Base-by-base conservation (phyloP, 1,140 invertebrate species). In the Scaptomyza montana region DNA sequence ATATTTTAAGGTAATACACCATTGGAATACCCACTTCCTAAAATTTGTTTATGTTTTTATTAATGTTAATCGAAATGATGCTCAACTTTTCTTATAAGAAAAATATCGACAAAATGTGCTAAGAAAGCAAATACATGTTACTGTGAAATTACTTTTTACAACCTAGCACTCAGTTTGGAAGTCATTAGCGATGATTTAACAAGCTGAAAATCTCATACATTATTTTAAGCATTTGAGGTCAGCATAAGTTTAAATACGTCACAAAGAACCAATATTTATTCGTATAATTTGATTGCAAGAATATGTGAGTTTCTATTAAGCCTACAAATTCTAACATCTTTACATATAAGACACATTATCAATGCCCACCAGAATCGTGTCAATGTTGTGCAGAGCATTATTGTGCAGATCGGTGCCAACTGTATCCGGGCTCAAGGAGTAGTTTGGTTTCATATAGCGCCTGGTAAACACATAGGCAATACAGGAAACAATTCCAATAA, bases 321-420 rank as follows among this genome's bases (percentile, higher is more conserved):
- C 16, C 16, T 16, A 16, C 16, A 16, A 16, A 16, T 16, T 16
- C 2, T 5, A 2, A 36, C 2, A 39, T 39, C 7, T 39, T 30
- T 46, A 7, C 8, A 12, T 19, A n/a, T 56, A 56, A 28, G 25
- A n/a, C 13, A 10, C 10, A 30, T 70, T 70, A 0, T 50, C 8
- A 10, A 71, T 59, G n/a, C 68, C 62, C 4, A 46, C 62, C 25
- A 53, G 5, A 0, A 3, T n/a, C 3, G 53, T 65, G 9, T 45
- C 19, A 30, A 7, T 39, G 9, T 0, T 0, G 2, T n/a, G 1
- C 0, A 56, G 21, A 33, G 39, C 12, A 6, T 51, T 33, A 16
- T n/a, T n/a, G 1, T 53, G 30, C 36, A 53, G 1, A 19, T 47
- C 41, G 0, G 43, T 0, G 8, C 2, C 30, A 13, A 2, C 7